Conservation (phyloP, 1,140 invertebrate genomes). For the Pseudomyrmex concolor region DNA sequence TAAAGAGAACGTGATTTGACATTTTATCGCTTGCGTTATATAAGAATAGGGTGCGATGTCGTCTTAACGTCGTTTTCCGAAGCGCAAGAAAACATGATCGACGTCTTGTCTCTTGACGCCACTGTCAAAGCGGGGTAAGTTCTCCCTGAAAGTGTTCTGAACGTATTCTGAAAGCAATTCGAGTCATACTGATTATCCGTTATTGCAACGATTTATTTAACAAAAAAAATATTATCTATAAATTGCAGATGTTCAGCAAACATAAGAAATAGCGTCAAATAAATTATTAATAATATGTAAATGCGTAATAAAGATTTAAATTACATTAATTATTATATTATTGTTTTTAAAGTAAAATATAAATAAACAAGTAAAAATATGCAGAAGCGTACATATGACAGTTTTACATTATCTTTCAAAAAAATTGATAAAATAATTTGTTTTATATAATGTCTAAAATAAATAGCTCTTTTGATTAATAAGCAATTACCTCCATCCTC, state of each 20-base stretch:
- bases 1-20: slow-evolving; percentile 29
- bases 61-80: slow-evolving; percentile 88
- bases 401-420: neutral
- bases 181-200: slow-evolving; percentile 25
- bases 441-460: too few relatives aligned
- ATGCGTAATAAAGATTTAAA: too few relatives aligned
- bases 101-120: slow-evolving; percentile 92
- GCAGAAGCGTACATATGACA: neutral
- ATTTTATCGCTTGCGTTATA: slow-evolving; percentile 43
- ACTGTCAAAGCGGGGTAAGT: slow-evolving; percentile 82
- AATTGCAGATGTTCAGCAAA: too few relatives aligned
- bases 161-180: slow-evolving; percentile 74
- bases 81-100: slow-evolving; percentile 92
- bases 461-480: neutral
- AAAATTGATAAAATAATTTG: neutral
- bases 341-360: neutral
- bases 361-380: neutral
- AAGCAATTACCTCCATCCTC: slow-evolving; percentile 83
- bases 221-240: too few relatives aligned
- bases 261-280: too few relatives aligned
- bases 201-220: neutral
- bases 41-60: slow-evolving; percentile 52
- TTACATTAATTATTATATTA: too few relatives aligned
- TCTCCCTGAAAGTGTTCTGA: slow-evolving; percentile 66
- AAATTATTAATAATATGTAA: too few relatives aligned